Evolutionary conservation across 2,888 invertebrate genomes (phyloP), one percentile per base, ranked within the genome.

Genomic region (Acronicta alni): DNA sequence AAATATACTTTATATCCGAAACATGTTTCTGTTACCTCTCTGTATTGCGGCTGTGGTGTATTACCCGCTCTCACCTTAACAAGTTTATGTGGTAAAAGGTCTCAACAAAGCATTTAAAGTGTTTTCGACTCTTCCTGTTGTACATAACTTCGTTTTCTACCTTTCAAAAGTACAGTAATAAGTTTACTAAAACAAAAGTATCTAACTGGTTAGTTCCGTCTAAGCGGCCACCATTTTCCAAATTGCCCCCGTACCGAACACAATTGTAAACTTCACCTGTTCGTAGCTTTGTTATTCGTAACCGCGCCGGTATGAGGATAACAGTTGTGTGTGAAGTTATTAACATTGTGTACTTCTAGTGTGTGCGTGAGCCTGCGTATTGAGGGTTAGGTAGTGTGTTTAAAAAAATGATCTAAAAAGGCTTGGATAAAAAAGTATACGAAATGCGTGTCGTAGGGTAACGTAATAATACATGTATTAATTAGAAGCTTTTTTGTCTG

Each of bases 191-290:
- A 15, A 0, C 4, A 30, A 44, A 26, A 30, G 15, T 5, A 12
- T 12, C 12, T 35, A n/a, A 30, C 15, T 0, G 4, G 6, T 16
- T 10, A 16, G 12, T 30, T 37, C 20, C 17, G 32, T 12, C 12
- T 42, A 15, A 51, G 47, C 12, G 9, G 10, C 26, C 15, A 20
- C 7, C 42, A 7, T 38, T 43, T 39, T 26, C 17, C 14, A 39
- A 61, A 30, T 30, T 32, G 39, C 47, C 14, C 16, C 8, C 3
- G 16, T 20, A 20, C 32, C 6, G 14, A 48, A 60, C 26, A 38
- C 30, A 51, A 48, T 38, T 49, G 39, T 35, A 37, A 59, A 52
- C 51, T 61, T 51, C 37, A 32, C 37, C 15, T 46, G 26, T 39
- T 17, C 18, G 9, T 16, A 35, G 10, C 8, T 30, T 59, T 52